These are phyloP conservation scores for Andinoacara biseriatus DNA, from an alignment of 2,113 vertebrate genomes.

Conservation along the genomic window DNA sequence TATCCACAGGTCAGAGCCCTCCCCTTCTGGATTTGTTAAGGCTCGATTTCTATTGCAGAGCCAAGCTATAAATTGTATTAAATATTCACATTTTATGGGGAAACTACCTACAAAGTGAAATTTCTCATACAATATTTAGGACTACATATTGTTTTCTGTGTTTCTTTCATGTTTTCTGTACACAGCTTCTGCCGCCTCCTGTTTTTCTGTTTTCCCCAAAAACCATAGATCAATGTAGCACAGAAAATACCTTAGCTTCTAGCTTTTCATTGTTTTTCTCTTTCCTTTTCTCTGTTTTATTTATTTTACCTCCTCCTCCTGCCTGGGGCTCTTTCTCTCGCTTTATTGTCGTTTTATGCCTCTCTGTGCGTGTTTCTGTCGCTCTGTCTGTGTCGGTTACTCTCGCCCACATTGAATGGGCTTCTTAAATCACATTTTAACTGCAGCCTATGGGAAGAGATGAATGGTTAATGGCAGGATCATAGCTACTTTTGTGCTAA, in stretches of 20 bases:
- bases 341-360: conserved; percentile 20
- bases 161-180: background rate
- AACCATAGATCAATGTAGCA: conserved; percentile 23
- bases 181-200: background rate
- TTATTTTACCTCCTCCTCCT: conserved; percentile 3
- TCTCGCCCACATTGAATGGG: conserved; percentile 23
- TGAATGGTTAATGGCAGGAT: conserved; percentile 43
- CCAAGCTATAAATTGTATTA: background rate
- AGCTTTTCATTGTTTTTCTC: conserved; percentile 13
- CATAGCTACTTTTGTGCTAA: conserved; percentile 29
- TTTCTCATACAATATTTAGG: background rate
- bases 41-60: background rate
- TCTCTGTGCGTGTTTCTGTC: conserved; percentile 25
- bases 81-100: background rate
- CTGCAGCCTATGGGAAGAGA: conserved; percentile 39
- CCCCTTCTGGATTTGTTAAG: background rate
- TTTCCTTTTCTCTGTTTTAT: background rate
- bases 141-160: background rate
- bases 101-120: background rate
- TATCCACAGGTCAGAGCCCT: conserved; percentile 5
- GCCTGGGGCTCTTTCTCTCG: conserved; percentile 21
- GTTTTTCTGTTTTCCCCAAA: background rate
- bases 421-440: conserved; percentile 59
- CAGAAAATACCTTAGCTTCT: conserved; percentile 20
- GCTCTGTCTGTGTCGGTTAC: conserved; percentile 18